Base-by-base conservation (phyloP, 1,140 invertebrate genomes). In the Bicyclus anynana region DNA sequence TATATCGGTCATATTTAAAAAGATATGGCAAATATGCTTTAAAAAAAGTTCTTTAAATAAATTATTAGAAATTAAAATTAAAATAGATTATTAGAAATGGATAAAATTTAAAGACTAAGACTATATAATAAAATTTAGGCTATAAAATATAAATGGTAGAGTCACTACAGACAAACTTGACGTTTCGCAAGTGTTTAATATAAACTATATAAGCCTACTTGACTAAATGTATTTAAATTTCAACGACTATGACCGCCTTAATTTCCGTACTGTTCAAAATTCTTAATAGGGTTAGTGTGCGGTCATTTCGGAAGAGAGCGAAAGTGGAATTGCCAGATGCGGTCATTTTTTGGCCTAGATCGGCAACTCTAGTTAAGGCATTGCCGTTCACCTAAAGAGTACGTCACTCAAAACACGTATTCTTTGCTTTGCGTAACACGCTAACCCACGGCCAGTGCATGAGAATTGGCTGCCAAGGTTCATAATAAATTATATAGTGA, bases 251-350 rank as follows among this genome's bases (percentile, higher is more conserved):
- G 37, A 7, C 17, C 13, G 14, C 13, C 16, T 40, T 40, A 17
- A 44, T 27, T 13, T 14, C 18, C 9, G 20, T 5, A 44, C 21
- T 29, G 23, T 42, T 21, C 49, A 58, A 26, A 26, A 53, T 4
- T 53, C 20, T 50, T 49, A 44, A 69, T 65, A 67, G 64, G 71
- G 63, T 72, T 60, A 65, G 47, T 62, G 46, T 63, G 63, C 57
- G 65, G 59, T 69, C 62, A 62, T 58, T 42, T 67, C 55, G 46
- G 48, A 63, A 57, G 70, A 73, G 63, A 73, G 77, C 68, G 77
- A 80, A 80, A 80, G 77, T 77, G 67, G 74, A 75, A 67, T 75
- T 64, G 63, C 71, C 37, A 69, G 65, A 64, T 64, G 62, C 59
- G 63, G 54, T 51, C 54, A 68, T 51, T 70, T 64, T 68, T 73